Evolutionary conservation across 2,113 vertebrate species (phyloP).

Genomic region (Elgaria multicarinata): DNA sequence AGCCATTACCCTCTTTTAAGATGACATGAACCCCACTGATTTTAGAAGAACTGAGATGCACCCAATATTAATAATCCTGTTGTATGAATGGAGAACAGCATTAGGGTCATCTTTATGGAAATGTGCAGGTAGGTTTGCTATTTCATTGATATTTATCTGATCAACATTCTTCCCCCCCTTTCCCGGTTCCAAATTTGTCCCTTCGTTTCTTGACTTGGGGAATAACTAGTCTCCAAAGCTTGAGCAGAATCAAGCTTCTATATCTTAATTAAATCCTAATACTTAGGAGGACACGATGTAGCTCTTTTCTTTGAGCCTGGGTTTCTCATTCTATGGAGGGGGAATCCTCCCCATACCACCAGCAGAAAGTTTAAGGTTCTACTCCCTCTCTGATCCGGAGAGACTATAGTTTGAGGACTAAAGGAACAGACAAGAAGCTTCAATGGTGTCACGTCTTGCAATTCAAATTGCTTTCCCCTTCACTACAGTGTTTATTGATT

Average conservation of each 20-base stretch:
- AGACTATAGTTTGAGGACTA: slow-evolving; percentile 64
- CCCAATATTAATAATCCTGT: slow-evolving; percentile 1
- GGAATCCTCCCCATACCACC: slow-evolving; percentile 53
- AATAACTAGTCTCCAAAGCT: slow-evolving; percentile 53
- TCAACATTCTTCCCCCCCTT: slow-evolving; percentile 35
- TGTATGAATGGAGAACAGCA: slow-evolving; percentile 36
- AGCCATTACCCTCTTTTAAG: neutral
- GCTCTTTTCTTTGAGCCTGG: slow-evolving; percentile 55
- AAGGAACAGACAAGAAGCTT: slow-evolving; percentile 67
- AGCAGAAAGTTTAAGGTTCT: slow-evolving; percentile 75
- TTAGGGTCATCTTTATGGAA: slow-evolving; percentile 33
- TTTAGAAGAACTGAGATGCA: neutral
- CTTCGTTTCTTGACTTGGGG: slow-evolving; percentile 31
- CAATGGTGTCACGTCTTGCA: slow-evolving; percentile 73
- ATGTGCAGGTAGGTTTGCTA: slow-evolving; percentile 37
- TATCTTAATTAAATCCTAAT: neutral
- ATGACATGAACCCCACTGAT: neutral
- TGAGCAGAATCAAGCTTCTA: slow-evolving; percentile 41
- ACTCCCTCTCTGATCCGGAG: slow-evolving; percentile 64
- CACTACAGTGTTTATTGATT: slow-evolving; percentile 71
- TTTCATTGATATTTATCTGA: slow-evolving; percentile 56
- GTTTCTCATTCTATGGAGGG: slow-evolving; percentile 54
- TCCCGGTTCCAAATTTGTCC: slow-evolving; percentile 23
- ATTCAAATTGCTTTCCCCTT: slow-evolving; percentile 76
- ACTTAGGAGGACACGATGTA: slow-evolving; percentile 2